Conservation (phyloP, 2,797 vertebrate species). For the Austrolebias charrua region DNA sequence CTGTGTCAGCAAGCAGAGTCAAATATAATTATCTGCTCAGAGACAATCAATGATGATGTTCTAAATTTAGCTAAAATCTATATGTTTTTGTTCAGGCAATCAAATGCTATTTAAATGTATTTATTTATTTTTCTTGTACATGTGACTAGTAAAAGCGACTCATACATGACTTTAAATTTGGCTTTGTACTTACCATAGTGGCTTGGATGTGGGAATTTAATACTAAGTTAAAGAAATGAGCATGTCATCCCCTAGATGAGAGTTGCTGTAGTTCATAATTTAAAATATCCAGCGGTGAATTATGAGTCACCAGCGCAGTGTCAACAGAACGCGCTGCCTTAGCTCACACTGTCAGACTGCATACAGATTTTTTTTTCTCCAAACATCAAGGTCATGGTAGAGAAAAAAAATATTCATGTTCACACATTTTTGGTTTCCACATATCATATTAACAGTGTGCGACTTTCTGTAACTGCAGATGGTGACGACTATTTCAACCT, state of each 20-base stretch:
- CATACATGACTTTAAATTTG: conserved; percentile 12
- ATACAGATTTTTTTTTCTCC: conserved; percentile 34
- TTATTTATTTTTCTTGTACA: conserved; percentile 11
- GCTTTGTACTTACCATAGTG: background rate
- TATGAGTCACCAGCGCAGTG: conserved; percentile 56
- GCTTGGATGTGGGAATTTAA: conserved; percentile 13
- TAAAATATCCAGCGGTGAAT: conserved; percentile 59
- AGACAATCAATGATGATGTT: conserved; percentile 5
- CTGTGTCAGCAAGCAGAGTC: conserved; percentile 3
- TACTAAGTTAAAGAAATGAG: conserved; percentile 36
- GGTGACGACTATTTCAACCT: background rate
- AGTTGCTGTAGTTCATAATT: conserved; percentile 58
- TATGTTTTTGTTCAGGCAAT: conserved; percentile 3
- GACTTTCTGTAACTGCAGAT: conserved; percentile 7
- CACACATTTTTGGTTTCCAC: conserved; percentile 32
- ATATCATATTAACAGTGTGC: conserved; percentile 14
- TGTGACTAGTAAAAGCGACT: conserved; percentile 9
- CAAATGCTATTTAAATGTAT: conserved; percentile 5
- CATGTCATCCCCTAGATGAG: conserved; percentile 40
- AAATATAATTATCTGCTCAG: background rate
- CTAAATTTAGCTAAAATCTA: conserved; percentile 10
- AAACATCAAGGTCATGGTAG: conserved; percentile 53
- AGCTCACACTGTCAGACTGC: conserved; percentile 54
- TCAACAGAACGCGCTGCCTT: conserved; percentile 57
- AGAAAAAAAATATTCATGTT: conserved; percentile 41